Evolutionary conservation across 2,113 vertebrate species (phyloP).

Genomic region (Xenopus borealis): DNA sequence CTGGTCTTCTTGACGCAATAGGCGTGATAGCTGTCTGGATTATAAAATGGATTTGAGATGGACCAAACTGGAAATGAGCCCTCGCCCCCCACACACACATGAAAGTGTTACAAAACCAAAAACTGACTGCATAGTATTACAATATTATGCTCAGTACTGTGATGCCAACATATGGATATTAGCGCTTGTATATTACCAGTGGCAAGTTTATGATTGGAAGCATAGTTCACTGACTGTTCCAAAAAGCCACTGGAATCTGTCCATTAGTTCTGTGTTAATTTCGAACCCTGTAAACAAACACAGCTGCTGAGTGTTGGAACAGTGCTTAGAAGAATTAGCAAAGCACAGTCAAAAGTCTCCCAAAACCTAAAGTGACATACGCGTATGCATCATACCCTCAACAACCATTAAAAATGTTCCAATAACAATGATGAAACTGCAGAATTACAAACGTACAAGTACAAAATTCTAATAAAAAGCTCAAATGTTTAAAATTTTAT

Average conservation of each 20-base stretch:
- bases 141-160: too few species aligned
- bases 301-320: constrained; percentile 69
- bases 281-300: constrained; percentile 73
- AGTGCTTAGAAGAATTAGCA: constrained; percentile 50
- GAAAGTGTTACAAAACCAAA: too few species aligned
- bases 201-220: constrained; percentile 55
- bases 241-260: constrained; percentile 57
- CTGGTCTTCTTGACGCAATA: too few species aligned
- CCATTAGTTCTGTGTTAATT: constrained; percentile 63
- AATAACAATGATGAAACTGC: constrained; percentile 24
- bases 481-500: constrained; percentile 14
- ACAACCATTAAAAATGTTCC: constrained; percentile 29
- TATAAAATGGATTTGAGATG: too few species aligned
- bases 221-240: constrained; percentile 62
- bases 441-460: constrained; percentile 8
- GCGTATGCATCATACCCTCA: constrained; percentile 29
- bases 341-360: constrained; percentile 32
- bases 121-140: too few species aligned
- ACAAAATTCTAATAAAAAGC: background rate
- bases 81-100: too few species aligned
- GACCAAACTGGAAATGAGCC: too few species aligned
- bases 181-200: constrained; percentile 46
- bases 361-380: constrained; percentile 37
- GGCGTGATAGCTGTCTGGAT: too few species aligned
- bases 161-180: constrained; percentile 38